Conservation (phyloP, 2,888 invertebrate genomes). For the Apamea sordens region DNA sequence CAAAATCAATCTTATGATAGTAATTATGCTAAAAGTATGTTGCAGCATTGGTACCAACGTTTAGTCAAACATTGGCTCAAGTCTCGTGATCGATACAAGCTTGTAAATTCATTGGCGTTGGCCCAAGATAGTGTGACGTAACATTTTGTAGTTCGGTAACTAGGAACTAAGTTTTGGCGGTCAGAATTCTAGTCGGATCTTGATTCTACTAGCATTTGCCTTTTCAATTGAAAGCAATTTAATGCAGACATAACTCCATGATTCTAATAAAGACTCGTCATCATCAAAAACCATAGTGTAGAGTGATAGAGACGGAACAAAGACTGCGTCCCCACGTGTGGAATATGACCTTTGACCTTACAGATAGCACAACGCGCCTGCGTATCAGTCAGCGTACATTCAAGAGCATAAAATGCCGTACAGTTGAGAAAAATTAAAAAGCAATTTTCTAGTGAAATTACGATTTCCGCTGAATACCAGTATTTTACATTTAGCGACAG, state of each 20-base stretch:
- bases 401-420: too few relatives aligned
- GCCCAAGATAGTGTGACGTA: conserved; percentile 25
- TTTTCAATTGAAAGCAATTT: conserved; percentile 18
- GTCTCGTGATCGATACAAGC: conserved; percentile 37
- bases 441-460: too few relatives aligned
- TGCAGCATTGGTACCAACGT: conserved; percentile 30
- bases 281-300: too few relatives aligned
- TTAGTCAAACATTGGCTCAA: conserved; percentile 28
- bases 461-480: too few relatives aligned
- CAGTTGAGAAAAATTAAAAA: too few relatives aligned
- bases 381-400: neutral
- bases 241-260: neutral
- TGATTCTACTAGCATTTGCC: neutral
- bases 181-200: neutral
- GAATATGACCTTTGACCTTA: neutral
- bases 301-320: neutral
- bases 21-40: too few relatives aligned
- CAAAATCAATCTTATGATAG: too few relatives aligned
- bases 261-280: neutral
- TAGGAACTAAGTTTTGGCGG: conserved; percentile 16
- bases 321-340: conserved; percentile 28
- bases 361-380: conserved; percentile 3
- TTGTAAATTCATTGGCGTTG: conserved; percentile 25
- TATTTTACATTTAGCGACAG: too few relatives aligned
- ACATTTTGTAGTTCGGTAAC: neutral